Percentiles rank a stretch among this genome's conserved stretches.
Conservation (phyloP, 1,140 invertebrate genomes). For the Euschistus heros region DNA sequence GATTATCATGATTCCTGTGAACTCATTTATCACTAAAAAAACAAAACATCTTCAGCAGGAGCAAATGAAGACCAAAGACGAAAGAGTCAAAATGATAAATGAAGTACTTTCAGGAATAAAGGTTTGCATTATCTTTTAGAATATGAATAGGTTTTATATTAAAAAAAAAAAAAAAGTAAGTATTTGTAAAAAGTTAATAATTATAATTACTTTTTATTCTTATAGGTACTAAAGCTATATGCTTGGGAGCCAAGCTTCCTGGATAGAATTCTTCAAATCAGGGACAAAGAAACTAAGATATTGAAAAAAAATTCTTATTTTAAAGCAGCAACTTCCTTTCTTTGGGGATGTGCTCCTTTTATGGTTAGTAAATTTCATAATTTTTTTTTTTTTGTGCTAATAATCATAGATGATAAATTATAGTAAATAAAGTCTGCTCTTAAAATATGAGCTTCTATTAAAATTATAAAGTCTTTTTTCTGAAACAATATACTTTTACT, state of each 20-base stretch:
- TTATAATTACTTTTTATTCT: too few relatives aligned
- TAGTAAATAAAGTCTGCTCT: too few relatives aligned
- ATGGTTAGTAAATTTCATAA: constrained; percentile 36
- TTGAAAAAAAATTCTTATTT: constrained; percentile 67
- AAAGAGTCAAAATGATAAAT: constrained; percentile 88
- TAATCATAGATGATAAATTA: too few relatives aligned
- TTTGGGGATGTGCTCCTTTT: constrained; percentile 49
- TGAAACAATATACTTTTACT: too few relatives aligned
- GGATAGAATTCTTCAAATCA: constrained; percentile 42
- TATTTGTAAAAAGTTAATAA: too few relatives aligned
- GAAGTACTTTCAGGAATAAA: constrained; percentile 92
- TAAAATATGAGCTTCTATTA: too few relatives aligned
- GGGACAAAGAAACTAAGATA: constrained; percentile 69
- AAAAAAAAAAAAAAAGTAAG: too few relatives aligned
- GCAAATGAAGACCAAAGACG: constrained; percentile 86
- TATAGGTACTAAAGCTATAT: too few relatives aligned
- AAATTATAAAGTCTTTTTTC: too few relatives aligned
- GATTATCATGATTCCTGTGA: constrained; percentile 82
- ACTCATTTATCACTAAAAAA: constrained; percentile 76
- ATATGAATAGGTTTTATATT: neutral
- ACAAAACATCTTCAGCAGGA: constrained; percentile 69
- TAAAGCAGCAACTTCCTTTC: constrained; percentile 41
- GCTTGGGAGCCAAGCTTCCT: too few relatives aligned
- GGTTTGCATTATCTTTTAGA: constrained; percentile 39
- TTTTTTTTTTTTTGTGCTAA: too few relatives aligned